Evolutionary conservation across 2,888 invertebrate genomes (phyloP).

Genomic region (Nycteola revayana): DNA sequence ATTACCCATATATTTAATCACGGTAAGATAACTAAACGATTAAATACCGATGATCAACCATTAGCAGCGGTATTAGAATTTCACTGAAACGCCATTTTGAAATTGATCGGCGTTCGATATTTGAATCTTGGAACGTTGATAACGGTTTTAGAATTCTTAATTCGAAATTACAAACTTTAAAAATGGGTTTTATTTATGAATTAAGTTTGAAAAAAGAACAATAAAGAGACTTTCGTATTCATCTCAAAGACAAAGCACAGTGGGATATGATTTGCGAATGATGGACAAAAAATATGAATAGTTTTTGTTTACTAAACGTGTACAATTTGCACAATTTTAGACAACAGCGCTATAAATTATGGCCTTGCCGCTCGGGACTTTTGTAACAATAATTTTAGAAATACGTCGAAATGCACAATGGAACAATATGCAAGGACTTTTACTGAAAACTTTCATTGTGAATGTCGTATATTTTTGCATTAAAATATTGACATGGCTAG

Average conservation of each 20-base stretch:
- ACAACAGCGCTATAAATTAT: slow-evolving; percentile 33
- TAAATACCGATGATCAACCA: slow-evolving; percentile 28
- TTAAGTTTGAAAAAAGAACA: too few relatives aligned
- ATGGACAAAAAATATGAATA: slow-evolving; percentile 27
- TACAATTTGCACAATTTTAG: slow-evolving; percentile 42
- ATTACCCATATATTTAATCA: slow-evolving; percentile 33
- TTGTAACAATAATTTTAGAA: slow-evolving; percentile 22
- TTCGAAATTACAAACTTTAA: slow-evolving; percentile 1
- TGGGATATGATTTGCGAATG: slow-evolving; percentile 27
- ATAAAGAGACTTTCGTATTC: slow-evolving; percentile 10
- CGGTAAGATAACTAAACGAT: slow-evolving; percentile 23
- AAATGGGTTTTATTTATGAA: not conserved
- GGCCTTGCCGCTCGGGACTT: slow-evolving; percentile 27
- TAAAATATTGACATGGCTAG: slow-evolving; percentile 13
- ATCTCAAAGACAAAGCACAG: slow-evolving; percentile 12
- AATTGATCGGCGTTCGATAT: slow-evolving; percentile 22
- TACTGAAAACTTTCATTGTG: slow-evolving; percentile 24
- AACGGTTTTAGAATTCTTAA: slow-evolving; percentile 12
- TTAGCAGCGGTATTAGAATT: slow-evolving; percentile 26
- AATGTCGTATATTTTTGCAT: slow-evolving; percentile 11
- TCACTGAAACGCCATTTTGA: slow-evolving; percentile 25
- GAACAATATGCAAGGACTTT: slow-evolving; percentile 19
- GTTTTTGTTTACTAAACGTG: slow-evolving; percentile 29
- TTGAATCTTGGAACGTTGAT: slow-evolving; percentile 20
- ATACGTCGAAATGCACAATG: slow-evolving; percentile 26